A percentile compares a stretch with the other conserved stretches of the same genome.
phyloP scores from a whole-genome alignment of 23 tunicate genomes.

The Trididemnum clinides region DNA sequence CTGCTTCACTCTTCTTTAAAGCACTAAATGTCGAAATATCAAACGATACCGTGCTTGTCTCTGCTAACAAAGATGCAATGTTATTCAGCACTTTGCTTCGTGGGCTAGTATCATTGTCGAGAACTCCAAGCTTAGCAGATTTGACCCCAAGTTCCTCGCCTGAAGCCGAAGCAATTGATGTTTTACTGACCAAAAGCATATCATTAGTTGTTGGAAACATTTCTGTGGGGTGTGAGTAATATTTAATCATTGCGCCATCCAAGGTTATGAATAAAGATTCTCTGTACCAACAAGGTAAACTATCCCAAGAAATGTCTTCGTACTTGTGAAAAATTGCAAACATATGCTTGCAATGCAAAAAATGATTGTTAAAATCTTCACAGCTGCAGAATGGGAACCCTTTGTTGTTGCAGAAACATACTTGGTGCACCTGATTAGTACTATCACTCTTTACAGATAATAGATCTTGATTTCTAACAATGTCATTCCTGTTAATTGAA shows the following conservation, averaged over 20 bases:
- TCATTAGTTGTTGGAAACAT: too few species aligned
- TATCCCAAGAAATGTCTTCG: background rate
- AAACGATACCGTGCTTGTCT: background rate
- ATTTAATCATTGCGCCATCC: background rate
- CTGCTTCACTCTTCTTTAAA: background rate
- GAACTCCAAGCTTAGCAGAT: background rate
- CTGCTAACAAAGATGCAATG: background rate
- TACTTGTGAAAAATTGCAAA: background rate
- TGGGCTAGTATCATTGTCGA: too few species aligned
- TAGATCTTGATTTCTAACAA: background rate
- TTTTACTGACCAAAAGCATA: too few species aligned
- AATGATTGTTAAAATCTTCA: background rate
- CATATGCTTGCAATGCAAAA: conserved; percentile 18
- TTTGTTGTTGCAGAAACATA: background rate
- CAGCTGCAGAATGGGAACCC: background rate
- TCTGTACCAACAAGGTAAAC: background rate
- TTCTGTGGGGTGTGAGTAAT: too few species aligned
- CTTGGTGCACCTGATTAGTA: background rate
- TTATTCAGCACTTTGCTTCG: background rate
- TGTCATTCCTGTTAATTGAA: background rate
- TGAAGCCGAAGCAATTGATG: too few species aligned
- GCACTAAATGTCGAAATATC: background rate
- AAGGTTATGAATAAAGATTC: background rate
- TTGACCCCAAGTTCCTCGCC: background rate
- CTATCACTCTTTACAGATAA: background rate